phyloP scores from a whole-genome alignment of 2,113 vertebrate genomes.

The Empidonax alnorum region DNA sequence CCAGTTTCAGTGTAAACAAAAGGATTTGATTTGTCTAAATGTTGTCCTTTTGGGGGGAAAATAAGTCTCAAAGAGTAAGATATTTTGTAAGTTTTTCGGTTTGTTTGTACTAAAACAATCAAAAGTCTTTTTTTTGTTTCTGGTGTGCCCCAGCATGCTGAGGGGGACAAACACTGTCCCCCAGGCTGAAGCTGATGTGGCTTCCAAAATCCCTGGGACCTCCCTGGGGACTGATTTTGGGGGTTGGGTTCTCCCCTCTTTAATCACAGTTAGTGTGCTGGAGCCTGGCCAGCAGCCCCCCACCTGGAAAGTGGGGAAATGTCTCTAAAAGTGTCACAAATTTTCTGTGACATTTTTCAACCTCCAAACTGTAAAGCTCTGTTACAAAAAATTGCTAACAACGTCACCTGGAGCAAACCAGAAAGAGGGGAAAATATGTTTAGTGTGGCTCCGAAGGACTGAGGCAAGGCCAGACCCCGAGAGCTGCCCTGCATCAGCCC shows the following conservation, averaged over 20 bases:
- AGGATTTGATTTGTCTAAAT: neutral
- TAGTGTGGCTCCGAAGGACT: accelerated
- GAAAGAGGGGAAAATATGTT: accelerated
- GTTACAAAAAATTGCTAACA: accelerated
- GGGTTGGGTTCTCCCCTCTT: neutral
- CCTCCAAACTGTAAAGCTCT: accelerated
- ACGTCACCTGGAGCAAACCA: neutral
- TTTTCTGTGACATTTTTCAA: no score
- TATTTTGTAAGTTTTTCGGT: neutral
- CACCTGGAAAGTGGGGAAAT: neutral
- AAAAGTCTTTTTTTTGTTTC: neutral
- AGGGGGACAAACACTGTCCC: no score
- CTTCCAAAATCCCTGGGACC: neutral
- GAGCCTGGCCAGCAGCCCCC: neutral
- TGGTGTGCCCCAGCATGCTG: neutral
- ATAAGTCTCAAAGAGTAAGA: neutral
- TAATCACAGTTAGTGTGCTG: neutral
- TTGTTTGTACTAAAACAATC: neutral
- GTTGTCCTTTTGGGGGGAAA: neutral
- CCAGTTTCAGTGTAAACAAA: neutral
- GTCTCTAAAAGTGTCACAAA: neutral
- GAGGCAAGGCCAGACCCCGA: neutral
- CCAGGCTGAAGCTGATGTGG: neutral
- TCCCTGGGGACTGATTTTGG: neutral
- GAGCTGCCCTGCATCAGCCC: accelerated